Evolutionary conservation across 2,888 invertebrate species (phyloP).

Genomic region (Latheticus oryzae): DNA sequence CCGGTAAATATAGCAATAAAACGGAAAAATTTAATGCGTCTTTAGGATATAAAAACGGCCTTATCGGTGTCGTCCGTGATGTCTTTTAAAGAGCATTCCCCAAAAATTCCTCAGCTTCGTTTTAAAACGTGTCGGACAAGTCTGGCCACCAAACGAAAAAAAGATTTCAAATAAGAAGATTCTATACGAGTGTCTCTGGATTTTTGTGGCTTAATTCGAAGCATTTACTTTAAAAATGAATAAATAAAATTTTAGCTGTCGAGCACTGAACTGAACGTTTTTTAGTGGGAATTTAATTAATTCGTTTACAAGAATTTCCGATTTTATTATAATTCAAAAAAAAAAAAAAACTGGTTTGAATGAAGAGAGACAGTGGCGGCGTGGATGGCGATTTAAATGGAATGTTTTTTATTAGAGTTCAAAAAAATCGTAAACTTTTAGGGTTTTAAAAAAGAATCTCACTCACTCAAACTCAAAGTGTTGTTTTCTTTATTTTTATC

Average conservation of each 20-base stretch:
- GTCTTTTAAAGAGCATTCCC: constrained; percentile 47
- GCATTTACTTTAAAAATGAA: not conserved
- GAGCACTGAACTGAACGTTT: constrained; percentile 4
- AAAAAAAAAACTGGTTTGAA: constrained; percentile 41
- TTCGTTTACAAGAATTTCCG: constrained; percentile 40
- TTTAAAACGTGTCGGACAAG: constrained; percentile 54
- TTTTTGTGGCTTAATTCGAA: constrained; percentile 46
- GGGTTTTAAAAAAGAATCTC: too few relatives aligned
- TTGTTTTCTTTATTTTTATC: too few relatives aligned
- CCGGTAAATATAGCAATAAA: constrained; percentile 55
- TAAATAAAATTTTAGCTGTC: constrained; percentile 9
- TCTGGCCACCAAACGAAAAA: constrained; percentile 31
- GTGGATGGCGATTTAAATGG: too few relatives aligned
- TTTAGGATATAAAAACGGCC: constrained; percentile 49
- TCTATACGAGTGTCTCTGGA: constrained; percentile 47
- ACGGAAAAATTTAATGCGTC: constrained; percentile 57
- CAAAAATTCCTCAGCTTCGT: constrained; percentile 51
- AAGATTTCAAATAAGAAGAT: constrained; percentile 45
- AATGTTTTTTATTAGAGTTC: too few relatives aligned
- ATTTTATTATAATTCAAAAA: constrained; percentile 37
- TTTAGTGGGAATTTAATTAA: constrained; percentile 30
- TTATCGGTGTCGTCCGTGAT: constrained; percentile 50
- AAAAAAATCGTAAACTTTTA: too few relatives aligned
- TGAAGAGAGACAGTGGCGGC: too few relatives aligned
- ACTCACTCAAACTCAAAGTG: too few relatives aligned